Base-by-base conservation (phyloP, 2,113 vertebrate species). In the Microtus ochrogaster region DNA sequence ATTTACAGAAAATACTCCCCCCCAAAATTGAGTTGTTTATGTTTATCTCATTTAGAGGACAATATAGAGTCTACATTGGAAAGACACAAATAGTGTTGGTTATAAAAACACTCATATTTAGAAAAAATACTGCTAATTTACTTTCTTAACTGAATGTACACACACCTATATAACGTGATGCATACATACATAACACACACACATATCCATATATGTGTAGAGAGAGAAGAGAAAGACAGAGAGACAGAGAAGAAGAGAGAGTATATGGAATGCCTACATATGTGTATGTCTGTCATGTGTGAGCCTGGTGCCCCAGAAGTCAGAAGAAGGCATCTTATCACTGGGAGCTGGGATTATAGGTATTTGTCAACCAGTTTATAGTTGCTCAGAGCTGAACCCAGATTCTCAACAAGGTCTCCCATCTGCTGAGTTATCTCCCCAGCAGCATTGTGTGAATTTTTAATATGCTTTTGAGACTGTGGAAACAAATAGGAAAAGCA, bases 401-500 rank as follows among this genome's bases (percentile, higher is more conserved):
- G 10, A 24, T 68, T 30, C 44, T 68, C 11, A 8, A 44, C 4
- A 41, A 21, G 14, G 19, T 44, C 58, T 73, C n/a, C 21, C 39
- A 63, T 61, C n/a, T 58, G 16, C 55, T 33, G 28, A 66, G 26
- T 39, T 86, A 30, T 68, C 30, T 86, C 10, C 79, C 4, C 26
- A 44, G 58, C 5, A 7, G 41, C 81, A 6, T 11, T 65, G 39
- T 8, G 8, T 65, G 4, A 61, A 84, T 21, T 19, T 84, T 65
- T 19, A 73, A 96, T 21, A 91, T 28, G 26, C 41, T n/a, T 94
- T 96, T 95, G 12, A 52, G 61, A 83, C 52, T 39, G 89, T 78
- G 93, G 96, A 89, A 88, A 36, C 36, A 95, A 94, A 95, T 89
- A 94, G 17, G 96, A 91, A 97, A 96, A 8, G 92, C 77, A 94